A percentile compares a stretch with the other conserved stretches of the same genome.
phyloP scores from a whole-genome alignment of 2,797 vertebrate genomes.

The Propithecus perrieri region DNA sequence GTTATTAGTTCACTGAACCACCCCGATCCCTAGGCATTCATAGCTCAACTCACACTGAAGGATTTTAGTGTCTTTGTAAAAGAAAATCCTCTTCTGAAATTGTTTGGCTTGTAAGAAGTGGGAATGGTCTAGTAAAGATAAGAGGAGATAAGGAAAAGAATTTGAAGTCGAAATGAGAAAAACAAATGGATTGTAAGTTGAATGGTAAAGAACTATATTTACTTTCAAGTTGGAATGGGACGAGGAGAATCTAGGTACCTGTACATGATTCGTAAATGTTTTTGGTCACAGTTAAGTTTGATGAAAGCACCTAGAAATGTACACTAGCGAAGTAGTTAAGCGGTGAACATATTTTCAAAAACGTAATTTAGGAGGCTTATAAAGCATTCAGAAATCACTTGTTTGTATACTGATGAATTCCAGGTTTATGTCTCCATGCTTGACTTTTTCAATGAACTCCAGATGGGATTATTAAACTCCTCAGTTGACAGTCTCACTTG shows the following conservation, averaged over 20 bases:
- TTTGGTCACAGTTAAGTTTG: not conserved
- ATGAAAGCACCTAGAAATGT: not conserved
- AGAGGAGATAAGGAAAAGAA: conserved; percentile 25
- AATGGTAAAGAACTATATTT: not conserved
- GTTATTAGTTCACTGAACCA: conserved; percentile 57
- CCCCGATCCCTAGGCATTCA: conserved; percentile 59
- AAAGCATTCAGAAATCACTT: not conserved
- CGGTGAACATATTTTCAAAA: not conserved
- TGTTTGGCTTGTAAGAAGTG: not conserved
- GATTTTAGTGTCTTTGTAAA: conserved; percentile 68
- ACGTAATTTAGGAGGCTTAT: not conserved
- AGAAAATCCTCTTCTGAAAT: conserved; percentile 72
- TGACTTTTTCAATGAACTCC: not conserved
- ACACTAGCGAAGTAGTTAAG: not conserved
- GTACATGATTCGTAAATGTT: not conserved
- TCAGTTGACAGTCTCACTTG: not conserved
- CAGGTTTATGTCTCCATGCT: not conserved
- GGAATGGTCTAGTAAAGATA: not conserved
- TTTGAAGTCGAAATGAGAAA: not conserved
- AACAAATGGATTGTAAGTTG: not conserved
- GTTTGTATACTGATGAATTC: not conserved
- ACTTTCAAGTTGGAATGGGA: not conserved
- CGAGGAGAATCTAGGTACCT: not conserved
- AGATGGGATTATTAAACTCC: not conserved
- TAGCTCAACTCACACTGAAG: conserved; percentile 51